These are phyloP conservation scores for Rhagologus leucostigma DNA, from an alignment of 2,113 vertebrate species.

Conservation along the genomic window DNA sequence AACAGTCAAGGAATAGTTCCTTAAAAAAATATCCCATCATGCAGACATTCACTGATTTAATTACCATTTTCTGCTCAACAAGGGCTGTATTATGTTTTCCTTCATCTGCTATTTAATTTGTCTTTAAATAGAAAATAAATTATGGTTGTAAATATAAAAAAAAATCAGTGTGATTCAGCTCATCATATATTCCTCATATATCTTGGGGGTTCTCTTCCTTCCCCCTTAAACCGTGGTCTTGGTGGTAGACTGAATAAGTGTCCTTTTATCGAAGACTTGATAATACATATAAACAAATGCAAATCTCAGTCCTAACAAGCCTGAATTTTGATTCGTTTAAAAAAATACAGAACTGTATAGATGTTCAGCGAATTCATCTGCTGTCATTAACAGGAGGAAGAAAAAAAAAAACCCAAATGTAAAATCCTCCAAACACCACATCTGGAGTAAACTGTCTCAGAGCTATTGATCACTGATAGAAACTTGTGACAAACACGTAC, in stretches of 20 bases:
- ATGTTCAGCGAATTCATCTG: background rate
- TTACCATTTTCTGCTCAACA: constrained; percentile 55
- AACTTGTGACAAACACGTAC: background rate
- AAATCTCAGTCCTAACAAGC: background rate
- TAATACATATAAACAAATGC: background rate
- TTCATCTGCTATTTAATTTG: constrained; percentile 38
- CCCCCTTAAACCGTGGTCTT: background rate
- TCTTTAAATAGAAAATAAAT: constrained; percentile 5
- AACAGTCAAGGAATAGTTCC: background rate
- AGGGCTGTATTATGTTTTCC: constrained; percentile 26
- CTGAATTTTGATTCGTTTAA: background rate
- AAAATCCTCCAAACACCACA: background rate
- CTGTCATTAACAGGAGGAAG: background rate
- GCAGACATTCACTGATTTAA: constrained; percentile 27
- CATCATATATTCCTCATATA: background rate
- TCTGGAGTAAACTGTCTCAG: background rate
- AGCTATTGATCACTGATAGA: background rate
- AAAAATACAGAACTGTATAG: background rate
- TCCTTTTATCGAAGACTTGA: background rate
- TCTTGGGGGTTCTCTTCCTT: background rate
- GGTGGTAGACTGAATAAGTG: background rate
- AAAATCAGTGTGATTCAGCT: background rate
- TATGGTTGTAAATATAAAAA: background rate
- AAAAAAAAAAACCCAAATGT: background rate
- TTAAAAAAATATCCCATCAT: background rate